These are phyloP conservation scores for Danio choprae DNA, from an alignment of 2,797 vertebrate species.

Conservation along the genomic window DNA sequence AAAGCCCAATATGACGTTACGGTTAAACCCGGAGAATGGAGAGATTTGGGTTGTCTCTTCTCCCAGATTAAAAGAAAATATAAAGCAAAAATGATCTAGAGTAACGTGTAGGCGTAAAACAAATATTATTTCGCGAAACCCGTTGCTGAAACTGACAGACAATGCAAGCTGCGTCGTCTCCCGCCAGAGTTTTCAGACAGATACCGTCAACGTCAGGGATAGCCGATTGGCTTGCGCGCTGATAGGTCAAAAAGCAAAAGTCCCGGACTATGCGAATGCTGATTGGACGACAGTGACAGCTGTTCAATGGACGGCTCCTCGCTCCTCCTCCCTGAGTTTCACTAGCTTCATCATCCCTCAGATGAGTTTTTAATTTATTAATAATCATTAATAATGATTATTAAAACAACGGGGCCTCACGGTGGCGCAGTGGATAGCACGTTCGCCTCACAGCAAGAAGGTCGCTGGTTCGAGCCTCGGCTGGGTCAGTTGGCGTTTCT, in stretches of 20 bases:
- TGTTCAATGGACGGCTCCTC: background rate
- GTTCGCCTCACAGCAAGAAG: no score
- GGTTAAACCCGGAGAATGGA: conserved; percentile 2
- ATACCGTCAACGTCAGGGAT: conserved; percentile 7
- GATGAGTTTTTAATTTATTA: no score
- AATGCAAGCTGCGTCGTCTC: conserved; percentile 36
- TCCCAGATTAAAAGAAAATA: conserved; percentile 9
- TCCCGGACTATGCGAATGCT: background rate
- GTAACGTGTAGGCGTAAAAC: background rate
- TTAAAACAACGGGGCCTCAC: no score
- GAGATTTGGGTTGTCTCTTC: background rate
- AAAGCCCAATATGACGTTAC: background rate
- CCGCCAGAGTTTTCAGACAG: conserved; percentile 65
- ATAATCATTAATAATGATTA: no score
- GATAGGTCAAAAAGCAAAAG: conserved; percentile 52
- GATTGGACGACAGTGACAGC: conserved; percentile 49
- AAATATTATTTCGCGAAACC: background rate
- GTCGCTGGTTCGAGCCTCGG: no score
- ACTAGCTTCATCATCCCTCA: background rate
- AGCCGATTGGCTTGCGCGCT: conserved; percentile 33
- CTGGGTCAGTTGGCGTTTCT: no score
- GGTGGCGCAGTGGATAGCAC: no score
- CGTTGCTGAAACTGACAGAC: background rate
- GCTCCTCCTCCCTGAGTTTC: background rate
- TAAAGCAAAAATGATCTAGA: background rate